Base-by-base conservation (phyloP, 2,113 vertebrate genomes). In the Fregetta grallaria region DNA sequence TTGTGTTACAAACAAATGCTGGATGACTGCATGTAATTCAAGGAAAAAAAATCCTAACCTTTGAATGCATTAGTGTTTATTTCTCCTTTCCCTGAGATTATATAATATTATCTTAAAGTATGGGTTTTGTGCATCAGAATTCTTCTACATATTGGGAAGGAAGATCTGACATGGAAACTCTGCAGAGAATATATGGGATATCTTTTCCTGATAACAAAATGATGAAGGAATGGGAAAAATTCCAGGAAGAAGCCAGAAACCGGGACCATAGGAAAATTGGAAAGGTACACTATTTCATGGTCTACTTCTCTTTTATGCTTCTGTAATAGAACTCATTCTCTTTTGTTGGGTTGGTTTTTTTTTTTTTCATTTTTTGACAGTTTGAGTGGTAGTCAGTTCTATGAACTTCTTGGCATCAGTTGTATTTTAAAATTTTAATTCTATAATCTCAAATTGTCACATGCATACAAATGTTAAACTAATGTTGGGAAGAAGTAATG, bases 141-240 rank as follows among this genome's bases (percentile, higher is more conserved):
- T 98, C 98, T 5, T 98, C 98, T 40, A 97, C 98, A 0, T 98
- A 98, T 6, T 98, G 98, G 98, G 98, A 98, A 80, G 98, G 98
- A 63, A 98, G 97, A 36, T 96, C 98, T 42, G 87, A 97, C 52
- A 98, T 98, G 98, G 98, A 98, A 92, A 98, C 97, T 6, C 67
- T 98, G 75, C 98, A 98, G 73, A 97, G 98, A 85, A 93, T 98
- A 95, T 98, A 98, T 44, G 98, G 98, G 40, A 98, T 98, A 81
- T 98, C 98, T 13, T 98, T 98, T 84, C 98, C 98, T 71, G 98
- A 98, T 67, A 96, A 83, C 47, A 98, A 97, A 96, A 98, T 97
- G 97, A 97, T 98, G 98, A 98, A 96, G 61, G 95, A 96, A 74
- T 98, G 98, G 98, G 98, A 98, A 75, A 96, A 97, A 92, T 82